A percentile compares a stretch with the other conserved stretches of the same genome.
These are phyloP conservation scores for Chymomyza caudatula DNA, from an alignment of 2,888 invertebrate species.

Conservation along the genomic window DNA sequence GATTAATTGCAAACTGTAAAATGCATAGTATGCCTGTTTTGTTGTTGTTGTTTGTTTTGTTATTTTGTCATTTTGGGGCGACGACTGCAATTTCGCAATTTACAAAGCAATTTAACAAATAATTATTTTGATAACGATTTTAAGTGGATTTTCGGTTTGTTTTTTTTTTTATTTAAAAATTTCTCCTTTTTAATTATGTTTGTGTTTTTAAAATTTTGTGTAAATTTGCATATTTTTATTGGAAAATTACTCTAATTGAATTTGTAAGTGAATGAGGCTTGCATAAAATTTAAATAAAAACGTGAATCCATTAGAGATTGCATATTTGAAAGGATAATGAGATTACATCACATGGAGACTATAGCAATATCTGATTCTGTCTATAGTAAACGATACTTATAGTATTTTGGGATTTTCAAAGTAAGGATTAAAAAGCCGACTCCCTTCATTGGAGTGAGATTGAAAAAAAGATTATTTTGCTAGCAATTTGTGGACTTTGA, in stretches of 20 bases:
- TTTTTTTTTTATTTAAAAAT: slow-evolving; percentile 25
- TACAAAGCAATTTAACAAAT: slow-evolving; percentile 54
- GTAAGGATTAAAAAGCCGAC: too few species aligned
- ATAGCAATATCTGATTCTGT: too few species aligned
- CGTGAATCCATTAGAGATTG: background rate
- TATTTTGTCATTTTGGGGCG: slow-evolving; percentile 2
- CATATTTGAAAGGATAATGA: background rate
- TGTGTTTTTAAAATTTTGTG: slow-evolving; percentile 34
- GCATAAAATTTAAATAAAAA: background rate
- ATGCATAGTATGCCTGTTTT: slow-evolving; percentile 21
- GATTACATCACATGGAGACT: background rate
- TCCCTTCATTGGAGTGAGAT: too few species aligned
- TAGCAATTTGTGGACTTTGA: too few species aligned
- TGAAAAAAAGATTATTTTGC: too few species aligned
- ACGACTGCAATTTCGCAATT: slow-evolving; percentile 26
- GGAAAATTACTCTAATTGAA: slow-evolving; percentile 54
- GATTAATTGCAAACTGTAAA: slow-evolving; percentile 51
- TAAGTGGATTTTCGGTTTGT: background rate
- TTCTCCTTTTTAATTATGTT: slow-evolving; percentile 11
- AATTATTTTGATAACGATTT: slow-evolving; percentile 55
- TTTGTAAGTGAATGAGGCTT: slow-evolving; percentile 17
- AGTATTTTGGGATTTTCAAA: too few species aligned
- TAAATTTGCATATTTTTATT: slow-evolving; percentile 59
- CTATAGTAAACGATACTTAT: too few species aligned
- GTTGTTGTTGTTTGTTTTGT: slow-evolving; percentile 2